phyloP scores from a whole-genome alignment of 2,888 invertebrate genomes.

The Lasioglossum oenotherae region DNA sequence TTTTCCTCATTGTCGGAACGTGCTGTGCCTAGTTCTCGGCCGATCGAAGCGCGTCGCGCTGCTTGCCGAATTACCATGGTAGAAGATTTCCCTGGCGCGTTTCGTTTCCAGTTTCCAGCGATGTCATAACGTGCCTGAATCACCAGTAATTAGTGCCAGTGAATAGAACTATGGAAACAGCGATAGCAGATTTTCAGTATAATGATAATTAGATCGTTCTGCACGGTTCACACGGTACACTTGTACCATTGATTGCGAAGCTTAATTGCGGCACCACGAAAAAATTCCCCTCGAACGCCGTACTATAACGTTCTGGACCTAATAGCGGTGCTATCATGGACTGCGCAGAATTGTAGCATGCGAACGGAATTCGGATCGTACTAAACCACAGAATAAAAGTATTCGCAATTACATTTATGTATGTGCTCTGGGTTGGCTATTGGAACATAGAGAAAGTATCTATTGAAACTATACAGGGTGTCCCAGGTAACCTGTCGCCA shows the following conservation, averaged over 20 bases:
- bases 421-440: neutral
- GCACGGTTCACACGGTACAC: conserved; percentile 49
- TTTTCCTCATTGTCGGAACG: conserved; percentile 63
- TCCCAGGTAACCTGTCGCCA: too few relatives aligned
- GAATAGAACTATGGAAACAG: conserved; percentile 54
- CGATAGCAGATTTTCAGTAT: conserved; percentile 52
- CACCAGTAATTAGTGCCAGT: conserved; percentile 53
- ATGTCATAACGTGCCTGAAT: conserved; percentile 52
- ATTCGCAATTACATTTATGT: neutral
- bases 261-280: conserved; percentile 46
- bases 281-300: conserved; percentile 32
- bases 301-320: conserved; percentile 4
- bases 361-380: neutral
- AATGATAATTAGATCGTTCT: conserved; percentile 61
- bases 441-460: neutral
- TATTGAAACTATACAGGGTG: too few relatives aligned
- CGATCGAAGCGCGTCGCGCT: conserved; percentile 20
- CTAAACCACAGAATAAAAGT: neutral
- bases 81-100: conserved; percentile 15
- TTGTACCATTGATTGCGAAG: conserved; percentile 47
- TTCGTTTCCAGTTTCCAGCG: conserved; percentile 24
- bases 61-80: conserved; percentile 14
- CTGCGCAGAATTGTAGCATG: neutral
- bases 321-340: conserved; percentile 25
- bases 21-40: conserved; percentile 32